These are phyloP conservation scores for Eulemur albifrons DNA, from an alignment of 2,797 vertebrate species.

Conservation along the genomic window DNA sequence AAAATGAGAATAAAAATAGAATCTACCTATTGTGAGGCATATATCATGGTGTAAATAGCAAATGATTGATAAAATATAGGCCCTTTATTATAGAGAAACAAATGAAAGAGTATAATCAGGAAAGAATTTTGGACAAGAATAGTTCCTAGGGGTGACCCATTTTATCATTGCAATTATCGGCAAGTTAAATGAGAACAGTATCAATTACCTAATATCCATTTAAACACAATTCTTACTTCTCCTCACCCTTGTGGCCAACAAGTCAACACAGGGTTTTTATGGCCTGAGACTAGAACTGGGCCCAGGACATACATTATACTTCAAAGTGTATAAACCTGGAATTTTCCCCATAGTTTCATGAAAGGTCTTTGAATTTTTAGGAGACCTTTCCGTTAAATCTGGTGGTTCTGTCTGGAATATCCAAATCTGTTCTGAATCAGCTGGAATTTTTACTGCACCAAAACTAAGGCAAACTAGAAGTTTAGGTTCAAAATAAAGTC, in stretches of 20 bases:
- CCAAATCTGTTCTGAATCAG: constrained; percentile 36
- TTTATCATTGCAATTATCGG: not conserved
- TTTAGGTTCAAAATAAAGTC: not conserved
- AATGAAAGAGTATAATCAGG: not conserved
- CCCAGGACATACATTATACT: not conserved
- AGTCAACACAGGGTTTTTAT: not conserved
- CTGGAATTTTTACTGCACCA: not conserved
- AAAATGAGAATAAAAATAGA: not conserved
- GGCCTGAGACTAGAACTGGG: not conserved
- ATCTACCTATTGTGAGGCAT: not conserved
- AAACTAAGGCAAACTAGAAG: not conserved
- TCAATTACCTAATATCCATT: not conserved
- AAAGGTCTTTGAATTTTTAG: constrained; percentile 19
- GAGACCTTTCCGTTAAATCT: constrained; percentile 32
- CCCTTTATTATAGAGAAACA: not conserved
- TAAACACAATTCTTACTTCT: not conserved
- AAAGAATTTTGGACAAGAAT: not conserved
- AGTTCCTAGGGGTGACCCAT: not conserved
- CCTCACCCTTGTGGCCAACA: not conserved
- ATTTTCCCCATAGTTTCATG: not conserved
- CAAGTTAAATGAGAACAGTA: not conserved
- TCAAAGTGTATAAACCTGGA: constrained; percentile 20
- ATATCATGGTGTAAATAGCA: not conserved
- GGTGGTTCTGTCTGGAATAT: not conserved
- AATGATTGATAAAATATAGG: not conserved